Evolutionary conservation across 2,888 invertebrate species (phyloP), one percentile per base, ranked within the genome.

Genomic region (Catocala fraxini): DNA sequence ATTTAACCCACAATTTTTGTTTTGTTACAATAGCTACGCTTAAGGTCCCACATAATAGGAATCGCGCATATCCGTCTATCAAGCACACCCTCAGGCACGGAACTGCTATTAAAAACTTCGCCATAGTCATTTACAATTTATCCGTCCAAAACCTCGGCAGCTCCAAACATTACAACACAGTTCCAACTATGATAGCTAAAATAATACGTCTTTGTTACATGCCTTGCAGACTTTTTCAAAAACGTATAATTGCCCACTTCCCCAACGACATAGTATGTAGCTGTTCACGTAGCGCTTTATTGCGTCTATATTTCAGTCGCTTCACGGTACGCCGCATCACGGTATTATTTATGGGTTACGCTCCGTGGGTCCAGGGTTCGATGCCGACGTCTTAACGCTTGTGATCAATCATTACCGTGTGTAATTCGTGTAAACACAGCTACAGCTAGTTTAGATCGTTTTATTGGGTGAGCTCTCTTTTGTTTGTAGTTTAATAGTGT

Each of bases 271-370:
- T 75, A 78, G 74, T 77, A 79, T 64, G 77, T 75, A 71, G 63
- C 71, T 68, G 74, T 72, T 68, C 74, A 72, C 74, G 70, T 75
- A 77, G 74, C 73, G 75, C 83, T 87, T 88, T 89, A 89, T 88
- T 85, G 83, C 83, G 80, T 80, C 86, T 85, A 89, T 89, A 89
- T 89, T 89, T 89, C 89, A 88, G 81, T 75, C 73, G 77, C 73
- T 82, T 83, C 81, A 85, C 81, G 85, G 81, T 80, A 81, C 83
- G 80, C 77, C 79, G 80, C 77, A 67, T 70, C 77, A 68, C 51
- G 70, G 77, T 86, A 86, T 86, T 87, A 87, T 87, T 86, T 86
- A 86, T 81, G 78, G 70, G 77, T 45, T 66, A 79, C 77, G 83
- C 73, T 81, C 79, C 74, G 73, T 75, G 70, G 77, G 70, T 70